These are phyloP conservation scores for Benthosema pterotum DNA, from an alignment of 2,797 vertebrate species.

Conservation along the genomic window DNA sequence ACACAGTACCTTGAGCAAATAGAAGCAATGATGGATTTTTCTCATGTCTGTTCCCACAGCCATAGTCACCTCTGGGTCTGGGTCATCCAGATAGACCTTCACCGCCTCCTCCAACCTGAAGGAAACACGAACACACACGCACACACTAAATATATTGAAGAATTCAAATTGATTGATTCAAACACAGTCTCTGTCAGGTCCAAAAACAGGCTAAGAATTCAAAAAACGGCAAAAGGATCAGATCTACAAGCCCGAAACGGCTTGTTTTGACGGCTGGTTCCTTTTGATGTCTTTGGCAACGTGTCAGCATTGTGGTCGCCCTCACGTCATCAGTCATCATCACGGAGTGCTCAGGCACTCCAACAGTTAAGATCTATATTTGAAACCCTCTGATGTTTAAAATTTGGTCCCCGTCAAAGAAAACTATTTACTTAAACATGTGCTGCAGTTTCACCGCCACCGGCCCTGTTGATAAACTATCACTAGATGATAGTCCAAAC, in stretches of 20 bases:
- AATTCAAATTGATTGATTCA: too few species aligned
- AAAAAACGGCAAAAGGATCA: too few species aligned
- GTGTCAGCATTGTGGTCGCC: slow-evolving; percentile 22
- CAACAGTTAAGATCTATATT: slow-evolving; percentile 48
- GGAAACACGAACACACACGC: slow-evolving; percentile 32
- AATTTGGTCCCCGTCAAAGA: slow-evolving; percentile 58
- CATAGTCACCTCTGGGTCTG: slow-evolving; percentile 83
- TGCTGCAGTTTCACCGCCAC: slow-evolving; percentile 42
- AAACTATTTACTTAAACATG: slow-evolving; percentile 68
- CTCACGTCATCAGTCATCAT: slow-evolving; percentile 24
- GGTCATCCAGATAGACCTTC: slow-evolving; percentile 84
- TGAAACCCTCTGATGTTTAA: slow-evolving; percentile 49
- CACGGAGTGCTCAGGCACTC: slow-evolving; percentile 17
- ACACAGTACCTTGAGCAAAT: slow-evolving; percentile 85
- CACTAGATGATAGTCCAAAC: slow-evolving; percentile 67
- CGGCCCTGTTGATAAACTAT: slow-evolving; percentile 67
- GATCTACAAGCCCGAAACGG: too few species aligned
- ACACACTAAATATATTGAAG: background rate
- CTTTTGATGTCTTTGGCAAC: background rate
- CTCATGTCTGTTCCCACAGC: slow-evolving; percentile 90
- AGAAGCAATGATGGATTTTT: slow-evolving; percentile 90
- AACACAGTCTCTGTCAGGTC: too few species aligned
- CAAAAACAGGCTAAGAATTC: too few species aligned
- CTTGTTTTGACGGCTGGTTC: too few species aligned
- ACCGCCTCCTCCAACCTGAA: slow-evolving; percentile 85